These are phyloP conservation scores for Liparis tanakae DNA, from an alignment of 2,797 vertebrate species.

Conservation along the genomic window DNA sequence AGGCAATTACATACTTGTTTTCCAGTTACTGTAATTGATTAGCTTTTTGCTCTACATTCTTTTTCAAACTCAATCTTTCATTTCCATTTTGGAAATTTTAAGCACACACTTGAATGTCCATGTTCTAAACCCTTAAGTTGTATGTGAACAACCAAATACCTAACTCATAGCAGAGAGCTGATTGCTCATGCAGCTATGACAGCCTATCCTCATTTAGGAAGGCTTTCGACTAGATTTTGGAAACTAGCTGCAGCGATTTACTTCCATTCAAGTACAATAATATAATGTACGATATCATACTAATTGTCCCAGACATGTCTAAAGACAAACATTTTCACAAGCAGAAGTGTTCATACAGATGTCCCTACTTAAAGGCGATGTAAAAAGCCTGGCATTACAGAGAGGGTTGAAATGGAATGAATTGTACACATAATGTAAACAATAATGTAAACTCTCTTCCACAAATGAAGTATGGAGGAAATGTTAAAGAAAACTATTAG, in stretches of 20 bases:
- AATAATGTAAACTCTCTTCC: too few species aligned
- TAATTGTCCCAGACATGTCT: background rate
- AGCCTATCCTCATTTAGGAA: background rate
- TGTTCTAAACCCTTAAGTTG: background rate
- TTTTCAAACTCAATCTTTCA: background rate
- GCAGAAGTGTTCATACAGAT: background rate
- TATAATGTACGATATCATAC: background rate
- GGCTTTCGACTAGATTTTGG: background rate
- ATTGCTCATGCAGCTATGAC: background rate
- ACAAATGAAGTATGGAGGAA: background rate
- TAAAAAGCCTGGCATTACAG: too few species aligned
- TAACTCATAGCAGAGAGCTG: too few species aligned
- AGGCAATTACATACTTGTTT: slow-evolving; percentile 32
- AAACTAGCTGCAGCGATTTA: background rate
- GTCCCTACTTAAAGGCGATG: too few species aligned
- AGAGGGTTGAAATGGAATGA: too few species aligned
- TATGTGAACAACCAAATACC: background rate
- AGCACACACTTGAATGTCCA: background rate
- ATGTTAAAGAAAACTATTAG: background rate
- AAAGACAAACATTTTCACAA: too few species aligned
- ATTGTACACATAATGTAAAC: too few species aligned
- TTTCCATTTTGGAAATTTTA: background rate
- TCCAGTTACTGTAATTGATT: slow-evolving; percentile 17
- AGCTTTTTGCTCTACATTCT: slow-evolving; percentile 6
- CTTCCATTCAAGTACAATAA: background rate